These are phyloP conservation scores for Elaphurus davidianus DNA, from an alignment of 2,113 vertebrate genomes.

Conservation along the genomic window DNA sequence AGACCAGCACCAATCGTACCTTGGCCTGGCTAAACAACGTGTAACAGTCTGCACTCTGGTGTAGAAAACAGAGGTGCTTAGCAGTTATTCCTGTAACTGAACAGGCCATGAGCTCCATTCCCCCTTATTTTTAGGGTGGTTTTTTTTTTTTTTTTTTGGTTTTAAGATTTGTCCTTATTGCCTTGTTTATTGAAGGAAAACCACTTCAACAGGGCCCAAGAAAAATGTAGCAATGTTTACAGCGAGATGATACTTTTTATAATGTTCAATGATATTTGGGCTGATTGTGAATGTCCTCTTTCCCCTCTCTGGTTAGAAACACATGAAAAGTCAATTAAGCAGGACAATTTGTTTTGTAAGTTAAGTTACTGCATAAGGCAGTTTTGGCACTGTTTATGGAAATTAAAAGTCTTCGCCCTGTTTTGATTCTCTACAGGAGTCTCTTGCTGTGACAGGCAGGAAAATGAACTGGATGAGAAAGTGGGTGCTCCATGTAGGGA, in stretches of 20 bases:
- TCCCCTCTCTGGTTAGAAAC: neutral
- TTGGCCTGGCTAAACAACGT: neutral
- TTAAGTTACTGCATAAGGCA: neutral
- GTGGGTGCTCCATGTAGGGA: conserved; percentile 79
- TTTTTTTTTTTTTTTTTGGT: neutral
- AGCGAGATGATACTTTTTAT: neutral
- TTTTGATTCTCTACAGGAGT: conserved; percentile 88
- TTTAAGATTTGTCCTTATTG: neutral
- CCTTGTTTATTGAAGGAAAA: conserved; percentile 14
- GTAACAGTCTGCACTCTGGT: neutral
- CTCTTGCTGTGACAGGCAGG: conserved; percentile 88
- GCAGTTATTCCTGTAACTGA: neutral
- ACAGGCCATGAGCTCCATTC: neutral
- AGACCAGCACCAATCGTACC: neutral
- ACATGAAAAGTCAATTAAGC: conserved; percentile 30
- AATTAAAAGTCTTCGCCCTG: conserved; percentile 24
- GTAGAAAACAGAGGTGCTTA: neutral
- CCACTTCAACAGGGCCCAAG: neutral
- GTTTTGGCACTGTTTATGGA: neutral
- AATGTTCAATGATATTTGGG: neutral
- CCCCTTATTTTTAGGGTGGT: neutral
- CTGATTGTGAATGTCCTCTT: neutral
- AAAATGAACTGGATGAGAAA: conserved; percentile 87
- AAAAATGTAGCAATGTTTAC: neutral
- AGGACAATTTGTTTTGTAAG: neutral